A percentile compares a stretch with the other conserved stretches of the same genome.
These are phyloP conservation scores for Cyphomyrmex costatus DNA, from an alignment of 1,140 invertebrate genomes.

Conservation along the genomic window DNA sequence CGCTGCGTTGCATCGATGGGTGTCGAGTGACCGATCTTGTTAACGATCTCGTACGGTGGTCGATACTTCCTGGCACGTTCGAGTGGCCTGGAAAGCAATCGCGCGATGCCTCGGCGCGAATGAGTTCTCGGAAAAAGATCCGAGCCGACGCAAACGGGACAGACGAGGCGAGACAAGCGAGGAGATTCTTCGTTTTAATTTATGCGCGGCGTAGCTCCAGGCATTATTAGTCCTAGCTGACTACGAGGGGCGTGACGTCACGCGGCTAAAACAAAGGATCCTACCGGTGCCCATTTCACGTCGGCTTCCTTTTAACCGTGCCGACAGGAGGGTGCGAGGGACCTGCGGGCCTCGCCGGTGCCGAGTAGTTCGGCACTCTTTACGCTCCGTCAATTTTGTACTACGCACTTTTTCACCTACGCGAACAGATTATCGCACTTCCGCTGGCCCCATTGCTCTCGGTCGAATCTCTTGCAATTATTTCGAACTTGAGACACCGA, in stretches of 20 bases:
- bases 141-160: constrained; percentile 25
- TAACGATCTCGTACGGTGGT: constrained; percentile 24
- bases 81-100: constrained; percentile 10
- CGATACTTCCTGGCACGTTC: constrained; percentile 40
- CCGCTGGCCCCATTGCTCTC: neutral
- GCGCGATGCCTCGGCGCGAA: constrained; percentile 28
- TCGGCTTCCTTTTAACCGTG: constrained; percentile 79
- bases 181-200: constrained; percentile 84
- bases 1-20: neutral
- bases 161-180: constrained; percentile 50
- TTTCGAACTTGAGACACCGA: neutral
- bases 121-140: constrained; percentile 76
- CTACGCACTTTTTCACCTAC: constrained; percentile 24
- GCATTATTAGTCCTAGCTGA: constrained; percentile 84
- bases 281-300: constrained; percentile 78
- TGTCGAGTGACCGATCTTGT: constrained; percentile 44
- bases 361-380: constrained; percentile 44
- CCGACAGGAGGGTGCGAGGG: constrained; percentile 73
- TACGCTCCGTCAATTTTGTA: constrained; percentile 51
- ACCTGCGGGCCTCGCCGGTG: neutral
- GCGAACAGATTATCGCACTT: constrained; percentile 1
- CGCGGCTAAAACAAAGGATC: constrained; percentile 85
- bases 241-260: constrained; percentile 84
- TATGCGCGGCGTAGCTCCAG: constrained; percentile 82
- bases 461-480: neutral